phyloP scores from a whole-genome alignment of 2,888 invertebrate genomes.

The Thymelicus lineola region DNA sequence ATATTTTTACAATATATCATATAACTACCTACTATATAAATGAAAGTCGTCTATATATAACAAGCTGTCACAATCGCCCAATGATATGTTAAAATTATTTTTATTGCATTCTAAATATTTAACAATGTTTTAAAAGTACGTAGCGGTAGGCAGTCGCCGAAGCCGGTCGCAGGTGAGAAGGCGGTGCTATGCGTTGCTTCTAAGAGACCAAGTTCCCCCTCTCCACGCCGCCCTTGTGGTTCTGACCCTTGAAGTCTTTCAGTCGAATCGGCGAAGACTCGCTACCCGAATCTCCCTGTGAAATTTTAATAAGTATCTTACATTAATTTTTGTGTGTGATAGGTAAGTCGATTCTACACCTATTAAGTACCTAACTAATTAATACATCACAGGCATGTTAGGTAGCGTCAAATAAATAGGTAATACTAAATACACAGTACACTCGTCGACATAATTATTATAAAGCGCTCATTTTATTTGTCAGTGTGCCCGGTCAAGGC shows the following conservation, averaged over 20 bases:
- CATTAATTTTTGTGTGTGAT: no score
- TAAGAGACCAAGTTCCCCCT: slow-evolving; percentile 74
- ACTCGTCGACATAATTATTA: no score
- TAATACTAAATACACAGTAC: no score
- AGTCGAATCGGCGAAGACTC: slow-evolving; percentile 87
- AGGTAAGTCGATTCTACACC: no score
- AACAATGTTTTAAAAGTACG: slow-evolving; percentile 45
- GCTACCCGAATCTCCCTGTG: slow-evolving; percentile 87
- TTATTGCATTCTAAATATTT: slow-evolving; percentile 78
- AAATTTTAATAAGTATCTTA: slow-evolving; percentile 28
- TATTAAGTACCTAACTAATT: no score
- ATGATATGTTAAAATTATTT: slow-evolving; percentile 85
- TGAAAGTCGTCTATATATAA: slow-evolving; percentile 78
- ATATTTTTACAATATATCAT: slow-evolving; percentile 77
- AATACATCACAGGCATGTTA: no score
- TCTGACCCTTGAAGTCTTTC: slow-evolving; percentile 80
- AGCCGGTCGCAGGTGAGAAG: slow-evolving; percentile 38
- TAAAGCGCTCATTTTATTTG: no score
- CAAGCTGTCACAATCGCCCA: slow-evolving; percentile 86
- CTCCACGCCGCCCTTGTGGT: slow-evolving; percentile 72
- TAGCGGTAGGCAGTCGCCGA: slow-evolving; percentile 35
- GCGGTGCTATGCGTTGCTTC: slow-evolving; percentile 44
- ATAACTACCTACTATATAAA: slow-evolving; percentile 65
- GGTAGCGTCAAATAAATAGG: no score
- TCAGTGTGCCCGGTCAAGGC: no score